Conservation (phyloP, 2,113 vertebrate genomes). For the Pipra filicauda region DNA sequence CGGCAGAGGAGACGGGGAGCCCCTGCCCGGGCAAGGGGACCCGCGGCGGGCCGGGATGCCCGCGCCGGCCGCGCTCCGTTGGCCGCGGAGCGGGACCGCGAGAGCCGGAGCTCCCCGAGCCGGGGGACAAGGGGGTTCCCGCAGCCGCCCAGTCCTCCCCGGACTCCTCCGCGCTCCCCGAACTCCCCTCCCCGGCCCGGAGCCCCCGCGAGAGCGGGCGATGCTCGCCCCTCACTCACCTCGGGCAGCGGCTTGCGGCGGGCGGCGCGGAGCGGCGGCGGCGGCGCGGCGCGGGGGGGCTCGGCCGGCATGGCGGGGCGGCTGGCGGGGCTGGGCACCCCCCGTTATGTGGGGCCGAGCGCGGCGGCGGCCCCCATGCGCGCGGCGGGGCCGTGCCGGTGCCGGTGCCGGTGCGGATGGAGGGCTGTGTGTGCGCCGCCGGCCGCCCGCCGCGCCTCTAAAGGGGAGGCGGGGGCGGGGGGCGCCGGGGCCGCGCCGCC, state of each 20-base stretch:
- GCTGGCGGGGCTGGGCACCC: no score
- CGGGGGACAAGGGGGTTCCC: neutral
- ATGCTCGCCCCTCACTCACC: conserved; percentile 8
- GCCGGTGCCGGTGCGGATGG: no score
- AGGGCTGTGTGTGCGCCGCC: no score
- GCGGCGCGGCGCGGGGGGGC: neutral
- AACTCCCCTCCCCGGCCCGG: neutral
- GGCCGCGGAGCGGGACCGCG: neutral
- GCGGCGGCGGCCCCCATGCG: no score
- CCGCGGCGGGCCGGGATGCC: conserved; percentile 76
- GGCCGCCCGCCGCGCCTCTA: no score
- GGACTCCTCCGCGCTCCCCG: neutral
- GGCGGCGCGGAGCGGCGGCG: conserved; percentile 6
- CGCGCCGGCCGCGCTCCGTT: conserved; percentile 67
- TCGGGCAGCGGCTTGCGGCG: conserved; percentile 31
- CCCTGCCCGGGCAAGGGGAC: neutral
- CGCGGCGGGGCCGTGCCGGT: no score
- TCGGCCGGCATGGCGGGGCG: neutral
- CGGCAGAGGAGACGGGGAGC: neutral
- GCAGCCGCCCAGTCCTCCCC: neutral
- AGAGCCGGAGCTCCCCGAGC: neutral
- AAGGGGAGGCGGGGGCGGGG: no score
- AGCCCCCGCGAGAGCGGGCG: neutral
- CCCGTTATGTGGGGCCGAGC: no score
- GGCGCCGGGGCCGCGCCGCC: no score